Evolutionary conservation across 1,140 invertebrate species (phyloP), one percentile per base, ranked within the genome.

Genomic region (Doryteuthis pealeii): DNA sequence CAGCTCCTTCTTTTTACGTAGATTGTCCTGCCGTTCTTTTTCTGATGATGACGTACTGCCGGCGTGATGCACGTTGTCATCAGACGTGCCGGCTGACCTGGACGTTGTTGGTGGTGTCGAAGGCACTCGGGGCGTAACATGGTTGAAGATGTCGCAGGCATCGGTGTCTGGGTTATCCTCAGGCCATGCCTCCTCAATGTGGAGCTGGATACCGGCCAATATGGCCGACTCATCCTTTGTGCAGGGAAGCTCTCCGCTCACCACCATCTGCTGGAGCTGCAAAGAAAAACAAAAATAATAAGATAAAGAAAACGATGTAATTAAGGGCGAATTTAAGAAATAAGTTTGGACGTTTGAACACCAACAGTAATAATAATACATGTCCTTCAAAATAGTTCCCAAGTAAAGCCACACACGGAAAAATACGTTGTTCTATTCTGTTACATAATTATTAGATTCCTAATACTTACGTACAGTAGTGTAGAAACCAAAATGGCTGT

Each of bases 161-260:
- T 76, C 66, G 32, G 74, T 71, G 26, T 71, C 71, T 1, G 43
- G 35, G 75, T 88, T 74, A 82, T 83, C 77, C 75, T 86, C 85
- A 28, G 91, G 91, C 90, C 91, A 92, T 1, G 87, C 86, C 80
- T 93, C 91, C 79, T 92, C 91, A 43, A 93, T 90, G 33, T 92
- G 89, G 2, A 93, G 87, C 81, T 93, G 92, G 58, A 93, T 91
- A 31, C 91, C 91, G 15, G 92, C 92, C 68, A 93, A 83, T 10
- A 90, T 89, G 0, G 92, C 91, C 4, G 91, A 92, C 78, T 93
- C 92, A 74, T 93, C 92, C 82, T 92, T 92, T 67, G 91, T 91
- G 82, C 92, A 92, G 2, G 91, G 91, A 72, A 93, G 81, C 26
- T 91, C 90, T 26, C 92, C 92, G 62, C 87, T 88, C 54, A 92